Percentiles rank a stretch among this genome's conserved stretches.
These are phyloP conservation scores for Odontophorus gujanensis DNA, from an alignment of 2,113 vertebrate species.

Conservation along the genomic window DNA sequence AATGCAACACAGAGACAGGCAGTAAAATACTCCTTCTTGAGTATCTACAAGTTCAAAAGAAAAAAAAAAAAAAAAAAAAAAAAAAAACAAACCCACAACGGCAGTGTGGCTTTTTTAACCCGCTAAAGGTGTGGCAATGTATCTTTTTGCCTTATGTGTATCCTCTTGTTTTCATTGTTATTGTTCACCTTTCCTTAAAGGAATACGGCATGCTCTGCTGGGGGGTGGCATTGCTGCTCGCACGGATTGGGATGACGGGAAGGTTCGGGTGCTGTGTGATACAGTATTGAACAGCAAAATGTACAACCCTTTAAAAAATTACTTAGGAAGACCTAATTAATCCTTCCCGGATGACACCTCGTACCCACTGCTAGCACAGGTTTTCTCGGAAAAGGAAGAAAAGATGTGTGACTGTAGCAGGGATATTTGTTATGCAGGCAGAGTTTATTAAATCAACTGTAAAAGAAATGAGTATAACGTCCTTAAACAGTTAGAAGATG, in stretches of 20 bases:
- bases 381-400: slow-evolving; percentile 24
- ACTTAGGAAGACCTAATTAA: slow-evolving; percentile 53
- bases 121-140: background rate
- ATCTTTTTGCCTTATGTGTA: background rate
- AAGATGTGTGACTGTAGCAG: slow-evolving; percentile 45
- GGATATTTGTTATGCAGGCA: slow-evolving; percentile 68
- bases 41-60: background rate
- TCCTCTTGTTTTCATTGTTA: slow-evolving; percentile 70
- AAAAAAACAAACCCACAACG: background rate
- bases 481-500: slow-evolving; percentile 60
- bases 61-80: background rate
- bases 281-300: slow-evolving; percentile 70
- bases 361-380: background rate
- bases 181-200: slow-evolving; percentile 77
- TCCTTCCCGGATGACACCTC: slow-evolving; percentile 50
- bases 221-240: slow-evolving; percentile 70
- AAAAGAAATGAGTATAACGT: slow-evolving; percentile 62
- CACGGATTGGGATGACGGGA: slow-evolving; percentile 33
- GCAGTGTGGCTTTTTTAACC: slow-evolving; percentile 19
- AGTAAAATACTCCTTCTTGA: background rate
- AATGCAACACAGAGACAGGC: background rate
- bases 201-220: slow-evolving; percentile 69
- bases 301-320: slow-evolving; percentile 65
- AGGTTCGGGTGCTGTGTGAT: slow-evolving; percentile 59
- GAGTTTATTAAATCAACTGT: slow-evolving; percentile 76